These are phyloP conservation scores for Spermophilus dauricus DNA, from an alignment of 2,113 vertebrate species.

Conservation along the genomic window DNA sequence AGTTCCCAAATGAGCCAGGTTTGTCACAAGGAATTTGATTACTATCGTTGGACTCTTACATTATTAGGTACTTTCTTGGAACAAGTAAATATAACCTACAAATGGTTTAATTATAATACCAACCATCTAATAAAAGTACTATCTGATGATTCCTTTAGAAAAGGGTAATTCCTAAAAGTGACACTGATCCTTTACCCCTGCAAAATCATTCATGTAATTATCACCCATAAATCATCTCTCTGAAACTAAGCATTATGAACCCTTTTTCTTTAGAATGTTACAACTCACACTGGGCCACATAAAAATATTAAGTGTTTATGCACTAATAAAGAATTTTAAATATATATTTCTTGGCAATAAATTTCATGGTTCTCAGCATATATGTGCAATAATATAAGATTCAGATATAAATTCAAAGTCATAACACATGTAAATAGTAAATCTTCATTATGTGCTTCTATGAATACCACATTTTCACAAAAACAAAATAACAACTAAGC, in stretches of 20 bases:
- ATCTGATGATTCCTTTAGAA: background rate
- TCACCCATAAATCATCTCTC: background rate
- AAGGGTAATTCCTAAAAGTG: background rate
- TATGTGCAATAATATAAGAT: background rate
- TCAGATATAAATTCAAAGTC: background rate
- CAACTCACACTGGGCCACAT: background rate
- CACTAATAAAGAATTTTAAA: background rate
- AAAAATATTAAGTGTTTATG: background rate
- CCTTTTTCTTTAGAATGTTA: background rate
- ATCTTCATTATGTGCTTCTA: background rate
- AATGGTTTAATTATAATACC: background rate
- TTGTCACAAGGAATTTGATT: background rate
- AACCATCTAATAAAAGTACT: background rate
- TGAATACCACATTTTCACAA: background rate
- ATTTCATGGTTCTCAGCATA: background rate
- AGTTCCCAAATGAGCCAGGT: background rate
- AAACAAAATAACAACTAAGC: background rate
- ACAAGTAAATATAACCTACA: background rate
- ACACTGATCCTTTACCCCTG: background rate
- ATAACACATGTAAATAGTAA: slow-evolving; percentile 11
- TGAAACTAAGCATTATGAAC: background rate
- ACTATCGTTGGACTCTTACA: background rate
- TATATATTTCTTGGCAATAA: background rate
- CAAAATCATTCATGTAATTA: background rate
- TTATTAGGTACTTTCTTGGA: background rate